Evolutionary conservation across 2,113 vertebrate genomes (phyloP), one percentile per base, ranked within the genome.

Genomic region (Strix aluco): DNA sequence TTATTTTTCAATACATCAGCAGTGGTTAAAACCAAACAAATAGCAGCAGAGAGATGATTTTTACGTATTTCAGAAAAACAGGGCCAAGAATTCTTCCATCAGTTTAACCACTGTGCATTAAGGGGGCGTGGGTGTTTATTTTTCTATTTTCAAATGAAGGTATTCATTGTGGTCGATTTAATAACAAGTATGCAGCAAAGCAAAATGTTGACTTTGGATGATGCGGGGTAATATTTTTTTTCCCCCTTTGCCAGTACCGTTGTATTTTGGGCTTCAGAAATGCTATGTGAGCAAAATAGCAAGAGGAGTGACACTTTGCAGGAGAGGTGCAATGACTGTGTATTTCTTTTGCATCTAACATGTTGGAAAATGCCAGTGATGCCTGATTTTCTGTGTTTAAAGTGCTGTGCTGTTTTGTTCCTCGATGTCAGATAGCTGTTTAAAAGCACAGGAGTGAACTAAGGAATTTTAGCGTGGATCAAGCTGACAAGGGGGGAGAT

Each of bases 121-220:
- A 95, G 89, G 90, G 86, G 82, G 94, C 10, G 86, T 90, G 93
- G 73, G 87, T 93, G 84, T 93, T 97, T 94, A 86, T 94, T 95
- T 97, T 93, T 93, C 89, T 89, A 93, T 97, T 96, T 98, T 97
- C 96, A 98, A 97, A 98, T 99, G 98, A 97, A 99, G 98, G 98
- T 98, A 97, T 97, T 98, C 97, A 97, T 97, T 97, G 96, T 89
- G 97, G 97, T 93, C 65, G 4, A 85, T 69, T 94, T 95, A 94
- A 95, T 93, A 87, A 90, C 92, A 73, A 91, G 89, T 90, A 84
- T 87, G 96, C 95, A 96, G 92, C 95, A 93, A 92, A 82, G 96
- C 90, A 52, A 95, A 96, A 90, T 91, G 97, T 95, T 95, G 95
- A 92, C 63, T 96, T 96, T 94, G 94, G 95, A 94, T 94, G 88